These are phyloP conservation scores for Ectropis crepuscularia DNA, from an alignment of 2,888 invertebrate genomes.

Conservation along the genomic window DNA sequence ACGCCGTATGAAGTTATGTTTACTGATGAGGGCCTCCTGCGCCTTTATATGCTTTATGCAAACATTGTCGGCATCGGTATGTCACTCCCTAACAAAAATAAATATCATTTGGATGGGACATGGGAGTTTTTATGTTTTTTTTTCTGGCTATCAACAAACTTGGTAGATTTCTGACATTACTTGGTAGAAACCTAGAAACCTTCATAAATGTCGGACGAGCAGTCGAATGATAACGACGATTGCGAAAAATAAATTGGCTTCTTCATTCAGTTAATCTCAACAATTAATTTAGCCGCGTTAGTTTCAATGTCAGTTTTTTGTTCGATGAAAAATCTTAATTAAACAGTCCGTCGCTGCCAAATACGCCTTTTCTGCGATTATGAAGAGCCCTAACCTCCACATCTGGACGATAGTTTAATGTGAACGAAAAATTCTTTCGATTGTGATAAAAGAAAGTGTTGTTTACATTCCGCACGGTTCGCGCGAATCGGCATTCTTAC, in stretches of 20 bases:
- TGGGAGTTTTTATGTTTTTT: too few relatives aligned
- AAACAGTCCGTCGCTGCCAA: background rate
- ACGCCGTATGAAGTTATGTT: too few relatives aligned
- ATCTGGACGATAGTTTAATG: constrained; percentile 57
- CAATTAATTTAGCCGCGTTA: constrained; percentile 11
- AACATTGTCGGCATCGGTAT: too few relatives aligned
- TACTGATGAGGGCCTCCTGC: too few relatives aligned
- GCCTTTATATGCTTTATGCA: too few relatives aligned
- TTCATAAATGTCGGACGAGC: constrained; percentile 61
- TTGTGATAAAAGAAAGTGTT: constrained; percentile 72
- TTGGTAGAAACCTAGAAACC: constrained; percentile 27
- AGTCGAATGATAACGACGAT: constrained; percentile 50
- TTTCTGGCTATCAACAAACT: too few relatives aligned
- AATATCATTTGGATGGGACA: too few relatives aligned
- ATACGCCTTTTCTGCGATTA: constrained; percentile 14
- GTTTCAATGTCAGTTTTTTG: background rate
- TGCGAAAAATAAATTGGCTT: constrained; percentile 37
- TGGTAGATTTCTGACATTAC: too few relatives aligned
- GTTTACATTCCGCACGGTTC: constrained; percentile 71
- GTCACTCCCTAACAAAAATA: too few relatives aligned
- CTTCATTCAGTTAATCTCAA: constrained; percentile 6
- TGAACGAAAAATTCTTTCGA: constrained; percentile 62
- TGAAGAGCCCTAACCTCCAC: constrained; percentile 61
- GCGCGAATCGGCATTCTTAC: constrained; percentile 44
- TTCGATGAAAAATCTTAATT: background rate